Evolutionary conservation across 2,888 invertebrate species (phyloP).

Genomic region (Hyles lineata): DNA sequence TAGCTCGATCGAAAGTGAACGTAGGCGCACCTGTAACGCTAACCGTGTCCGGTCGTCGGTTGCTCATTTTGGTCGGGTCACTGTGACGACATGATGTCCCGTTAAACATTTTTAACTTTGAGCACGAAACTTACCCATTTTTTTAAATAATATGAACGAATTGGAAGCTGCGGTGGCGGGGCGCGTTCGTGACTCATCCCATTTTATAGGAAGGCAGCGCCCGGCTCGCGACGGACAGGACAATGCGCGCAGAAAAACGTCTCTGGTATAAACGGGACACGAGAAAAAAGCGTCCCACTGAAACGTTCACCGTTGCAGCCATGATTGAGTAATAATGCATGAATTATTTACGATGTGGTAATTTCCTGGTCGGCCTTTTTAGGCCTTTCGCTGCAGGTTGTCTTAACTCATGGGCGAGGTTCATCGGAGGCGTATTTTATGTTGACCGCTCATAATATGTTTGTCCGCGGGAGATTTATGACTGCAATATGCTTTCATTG

Average conservation of each 20-base stretch:
- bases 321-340: constrained; percentile 81
- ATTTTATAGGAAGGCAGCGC: constrained; percentile 31
- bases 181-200: constrained; percentile 37
- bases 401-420: constrained; percentile 43
- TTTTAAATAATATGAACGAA: constrained; percentile 41
- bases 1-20: constrained; percentile 76
- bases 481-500: constrained; percentile 35
- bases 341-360: constrained; percentile 83
- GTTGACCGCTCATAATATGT: constrained; percentile 48
- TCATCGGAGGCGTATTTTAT: constrained; percentile 56
- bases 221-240: constrained; percentile 59
- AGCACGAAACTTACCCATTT: constrained; percentile 19
- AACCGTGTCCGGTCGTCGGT: constrained; percentile 67
- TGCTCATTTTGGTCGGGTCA: constrained; percentile 71
- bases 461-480: constrained; percentile 55
- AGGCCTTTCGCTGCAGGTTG: constrained; percentile 50
- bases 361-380: constrained; percentile 71
- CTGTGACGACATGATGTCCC: constrained; percentile 68
- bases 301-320: constrained; percentile 71
- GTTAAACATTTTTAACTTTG: constrained; percentile 57
- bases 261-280: constrained; percentile 53
- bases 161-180: constrained; percentile 40
- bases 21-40: constrained; percentile 74
- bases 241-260: constrained; percentile 69
- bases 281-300: constrained; percentile 61